Evolutionary conservation across 1,140 invertebrate species (phyloP), one percentile per base, ranked within the genome.

Genomic region (Diachasmimorpha longicaudata): DNA sequence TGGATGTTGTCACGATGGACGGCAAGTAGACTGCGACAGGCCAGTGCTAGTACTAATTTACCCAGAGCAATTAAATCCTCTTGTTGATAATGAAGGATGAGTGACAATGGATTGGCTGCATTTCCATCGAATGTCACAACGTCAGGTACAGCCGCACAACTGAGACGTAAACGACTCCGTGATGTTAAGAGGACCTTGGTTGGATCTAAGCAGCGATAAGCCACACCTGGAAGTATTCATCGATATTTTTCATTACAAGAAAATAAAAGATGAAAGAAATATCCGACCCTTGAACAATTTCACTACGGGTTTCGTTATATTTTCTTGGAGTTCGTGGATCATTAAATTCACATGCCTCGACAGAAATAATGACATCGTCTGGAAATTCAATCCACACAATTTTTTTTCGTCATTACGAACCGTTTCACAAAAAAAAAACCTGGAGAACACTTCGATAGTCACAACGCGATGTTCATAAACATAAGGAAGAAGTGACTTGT

Each of bases 1-100:
- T 94, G 92, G 78, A 98, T 91, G 85, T 96, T 96, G 78, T 96
- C 94, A 78, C 93, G 89, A 87, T 96, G 95, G 77, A 97, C 93
- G 77, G 95, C 96, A 83, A 96, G 93, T 37, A 96, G 91, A 44
- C 95, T 96, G 82, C 97, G 95, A 87, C 97, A 98, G 8, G 97
- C 96, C 77, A 99, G 88, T 0, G 96, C 95, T 66, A 99, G 89
- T 48, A 99, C 94, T 76, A 99, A 89, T 78, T 96, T 95, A n/a
- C 98, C 98, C 67, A 99, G 90, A 13, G 95, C 93, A 23, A 94
- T 93, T 74, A 99, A 88, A 91, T 99, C 98, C 83, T 99, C 97
- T 91, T 98, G 95, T 80, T 94, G 95, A 88, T 95, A 96, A 87
- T 95, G 94, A 39, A 93, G 92, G 52, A 95, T 92, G 67, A 95